phyloP scores from a whole-genome alignment of 2,888 invertebrate genomes.

The Cylloceria caligata region DNA sequence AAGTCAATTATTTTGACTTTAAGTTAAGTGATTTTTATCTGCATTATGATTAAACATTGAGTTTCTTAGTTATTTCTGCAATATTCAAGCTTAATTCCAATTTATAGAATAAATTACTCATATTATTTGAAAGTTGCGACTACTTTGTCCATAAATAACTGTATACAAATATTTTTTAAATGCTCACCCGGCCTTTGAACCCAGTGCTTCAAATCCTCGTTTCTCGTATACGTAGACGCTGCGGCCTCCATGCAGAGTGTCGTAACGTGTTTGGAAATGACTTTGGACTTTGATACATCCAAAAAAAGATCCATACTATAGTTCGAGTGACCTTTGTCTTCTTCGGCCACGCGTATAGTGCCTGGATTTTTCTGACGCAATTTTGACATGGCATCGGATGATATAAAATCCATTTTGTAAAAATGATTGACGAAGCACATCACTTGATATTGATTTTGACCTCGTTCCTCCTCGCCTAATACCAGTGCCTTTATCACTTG shows the following conservation, averaged over 20 bases:
- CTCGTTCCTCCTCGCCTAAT: conserved; percentile 96
- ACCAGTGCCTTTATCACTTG: conserved; percentile 95
- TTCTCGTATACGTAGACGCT: conserved; percentile 91
- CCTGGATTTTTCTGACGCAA: conserved; percentile 95
- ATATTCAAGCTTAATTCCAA: background rate
- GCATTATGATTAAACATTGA: background rate
- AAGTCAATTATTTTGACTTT: no score
- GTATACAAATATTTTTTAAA: conserved; percentile 18
- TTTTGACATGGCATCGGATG: conserved; percentile 98
- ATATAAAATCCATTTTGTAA: conserved; percentile 96
- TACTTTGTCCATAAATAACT: background rate
- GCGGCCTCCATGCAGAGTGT: conserved; percentile 92
- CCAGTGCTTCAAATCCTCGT: conserved; percentile 93
- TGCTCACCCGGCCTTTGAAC: conserved; percentile 90
- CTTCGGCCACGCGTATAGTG: conserved; percentile 95
- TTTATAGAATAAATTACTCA: background rate
- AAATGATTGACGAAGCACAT: conserved; percentile 97
- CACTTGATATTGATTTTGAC: conserved; percentile 94
- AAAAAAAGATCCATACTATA: conserved; percentile 94
- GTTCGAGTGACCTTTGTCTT: conserved; percentile 94
- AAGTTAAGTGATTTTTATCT: background rate
- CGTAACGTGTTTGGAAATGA: conserved; percentile 91
- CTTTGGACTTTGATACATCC: conserved; percentile 88
- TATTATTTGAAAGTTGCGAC: background rate
- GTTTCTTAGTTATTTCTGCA: background rate